These are phyloP conservation scores for Dendronephthya gigantea DNA, from an alignment of 64 coral and sea anemone genomes.

Conservation along the genomic window DNA sequence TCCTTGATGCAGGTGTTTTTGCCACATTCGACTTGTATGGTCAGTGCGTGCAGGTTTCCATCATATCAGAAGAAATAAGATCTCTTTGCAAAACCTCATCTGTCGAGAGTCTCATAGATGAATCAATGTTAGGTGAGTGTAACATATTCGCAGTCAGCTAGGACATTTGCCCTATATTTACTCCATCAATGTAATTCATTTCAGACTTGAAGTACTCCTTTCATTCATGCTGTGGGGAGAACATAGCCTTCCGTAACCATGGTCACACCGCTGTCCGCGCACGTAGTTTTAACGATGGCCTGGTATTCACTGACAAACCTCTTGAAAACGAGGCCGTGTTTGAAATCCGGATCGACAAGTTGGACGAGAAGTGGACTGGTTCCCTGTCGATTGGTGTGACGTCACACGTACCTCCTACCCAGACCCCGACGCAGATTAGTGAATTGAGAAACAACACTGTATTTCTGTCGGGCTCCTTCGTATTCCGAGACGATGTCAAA, in stretches of 20 bases:
- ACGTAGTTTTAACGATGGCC: slow-evolving; percentile 49
- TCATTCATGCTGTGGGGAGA: slow-evolving; percentile 75
- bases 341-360: slow-evolving; percentile 41
- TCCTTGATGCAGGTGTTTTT: slow-evolving; percentile 68
- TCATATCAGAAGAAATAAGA: slow-evolving; percentile 55
- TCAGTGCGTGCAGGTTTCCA: slow-evolving; percentile 75
- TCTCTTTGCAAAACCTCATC: not conserved
- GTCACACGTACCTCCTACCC: not conserved
- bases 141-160: not conserved
- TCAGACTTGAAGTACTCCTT: slow-evolving; percentile 28
- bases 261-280: slow-evolving; percentile 45
- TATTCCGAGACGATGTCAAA: slow-evolving; percentile 49
- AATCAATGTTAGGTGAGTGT: not conserved
- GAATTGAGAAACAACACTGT: not conserved
- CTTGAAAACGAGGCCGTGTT: slow-evolving; percentile 82
- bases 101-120: slow-evolving; percentile 4
- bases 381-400: not conserved
- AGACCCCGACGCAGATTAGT: not conserved
- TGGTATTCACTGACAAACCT: slow-evolving; percentile 74
- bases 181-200: not conserved
- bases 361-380: not conserved
- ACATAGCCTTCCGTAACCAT: slow-evolving; percentile 57
- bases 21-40: slow-evolving; percentile 88
- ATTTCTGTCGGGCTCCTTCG: slow-evolving; percentile 28
- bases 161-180: not conserved